Percentiles rank a stretch among this genome's conserved stretches.
Conservation (phyloP, 2,888 invertebrate species). For the Germaria angustata region DNA sequence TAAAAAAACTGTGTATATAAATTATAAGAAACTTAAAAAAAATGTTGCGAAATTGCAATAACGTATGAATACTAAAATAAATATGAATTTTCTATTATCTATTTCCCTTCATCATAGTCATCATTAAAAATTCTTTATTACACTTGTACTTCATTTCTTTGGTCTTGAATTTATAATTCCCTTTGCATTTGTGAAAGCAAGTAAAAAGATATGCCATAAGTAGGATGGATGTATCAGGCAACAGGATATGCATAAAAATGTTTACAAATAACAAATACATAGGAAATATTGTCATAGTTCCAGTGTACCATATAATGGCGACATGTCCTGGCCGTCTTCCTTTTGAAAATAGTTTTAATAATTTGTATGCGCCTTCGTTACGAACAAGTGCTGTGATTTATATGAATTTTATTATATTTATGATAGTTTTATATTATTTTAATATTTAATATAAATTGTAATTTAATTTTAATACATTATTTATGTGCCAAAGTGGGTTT, state of each 20-base stretch:
- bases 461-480: constrained; percentile 44
- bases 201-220: too few species aligned
- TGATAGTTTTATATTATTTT: not conserved
- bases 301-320: not conserved
- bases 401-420: constrained; percentile 24
- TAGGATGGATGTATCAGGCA: not conserved
- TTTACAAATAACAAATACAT: constrained; percentile 6
- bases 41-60: not conserved
- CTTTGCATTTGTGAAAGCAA: too few species aligned
- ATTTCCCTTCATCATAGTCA: constrained; percentile 4
- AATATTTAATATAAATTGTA: constrained; percentile 36
- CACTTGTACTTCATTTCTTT: constrained; percentile 25
- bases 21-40: not conserved
- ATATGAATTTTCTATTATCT: constrained; percentile 2
- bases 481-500: constrained; percentile 16
- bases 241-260: constrained; percentile 23
- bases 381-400: constrained; percentile 15
- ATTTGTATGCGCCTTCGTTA: not conserved
- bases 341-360: not conserved
- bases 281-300: not conserved
- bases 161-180: constrained; percentile 32
- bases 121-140: constrained; percentile 53
- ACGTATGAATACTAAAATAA: not conserved
- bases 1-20: not conserved
- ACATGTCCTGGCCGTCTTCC: constrained; percentile 3